Base-by-base conservation (phyloP, 2,113 vertebrate species). In the Garra rufa region DNA sequence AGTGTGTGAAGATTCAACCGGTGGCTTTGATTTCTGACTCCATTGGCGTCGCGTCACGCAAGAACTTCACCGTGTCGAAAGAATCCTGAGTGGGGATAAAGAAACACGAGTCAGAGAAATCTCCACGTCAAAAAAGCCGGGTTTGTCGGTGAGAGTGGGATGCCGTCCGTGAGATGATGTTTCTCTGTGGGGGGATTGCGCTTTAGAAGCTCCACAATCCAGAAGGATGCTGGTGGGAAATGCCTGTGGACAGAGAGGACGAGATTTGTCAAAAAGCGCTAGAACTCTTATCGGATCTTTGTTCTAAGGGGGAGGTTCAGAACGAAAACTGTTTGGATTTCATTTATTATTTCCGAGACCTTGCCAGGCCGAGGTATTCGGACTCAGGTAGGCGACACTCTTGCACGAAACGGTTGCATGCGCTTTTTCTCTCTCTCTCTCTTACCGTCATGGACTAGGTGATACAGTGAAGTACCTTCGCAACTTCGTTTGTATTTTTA, bases 191-290 rank as follows among this genome's bases (percentile, higher is more conserved):
- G 65, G 44, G 80, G 80, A 82, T 41, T 55, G 46, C 65, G 80
- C 80, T 69, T 46, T 50, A 88, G 90, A 94, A 93, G 93, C 95
- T 93, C 91, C 94, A 95, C 92, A 93, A 92, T 94, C 94, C 92
- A 94, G 94, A 95, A 99, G 96, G 96, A 99, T 99, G 97, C 96
- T 97, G 95, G 95, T 96, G 97, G 96, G 97, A 96, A 96, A 99
- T 99, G 97, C 96, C 97, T 95, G 96, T 96, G 94, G 97, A 96
- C 96, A 96, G 94, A 95, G 96, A 97, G 96, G 96, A 97, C 95
- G 96, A 97, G 96, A 96, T 98, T 94, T 99, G 97, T 97, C 96
- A 96, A 94, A 97, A 96, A 94, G 97, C 97, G 91, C 96, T 99
- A 91, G 95, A 96, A 94, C 96, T 99, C 93, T 93, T 99, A 91